phyloP scores from a whole-genome alignment of 2,797 vertebrate genomes.

The Hippopotamyrus pictus region DNA sequence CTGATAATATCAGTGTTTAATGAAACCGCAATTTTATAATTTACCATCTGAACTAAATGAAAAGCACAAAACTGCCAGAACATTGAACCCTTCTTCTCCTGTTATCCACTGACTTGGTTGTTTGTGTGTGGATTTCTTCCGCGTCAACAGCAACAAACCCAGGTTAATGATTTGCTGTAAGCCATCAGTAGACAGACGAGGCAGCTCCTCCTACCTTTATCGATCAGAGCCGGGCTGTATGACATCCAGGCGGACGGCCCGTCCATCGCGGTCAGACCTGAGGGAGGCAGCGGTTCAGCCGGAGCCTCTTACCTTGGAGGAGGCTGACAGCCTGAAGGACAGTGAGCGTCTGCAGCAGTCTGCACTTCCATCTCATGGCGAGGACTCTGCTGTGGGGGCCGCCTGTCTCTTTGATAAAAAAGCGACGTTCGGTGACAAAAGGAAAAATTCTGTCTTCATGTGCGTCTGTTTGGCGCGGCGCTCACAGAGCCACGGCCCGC shows the following conservation, averaged over 20 bases:
- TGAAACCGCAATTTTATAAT: background rate
- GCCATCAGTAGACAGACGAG: background rate
- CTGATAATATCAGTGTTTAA: background rate
- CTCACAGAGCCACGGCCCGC: conserved; percentile 16
- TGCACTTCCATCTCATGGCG: conserved; percentile 30
- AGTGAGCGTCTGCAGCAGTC: conserved; percentile 14
- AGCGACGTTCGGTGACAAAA: background rate
- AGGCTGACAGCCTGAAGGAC: conserved; percentile 28
- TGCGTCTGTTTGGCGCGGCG: background rate
- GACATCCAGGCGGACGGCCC: background rate
- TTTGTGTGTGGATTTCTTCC: background rate
- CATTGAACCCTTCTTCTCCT: background rate
- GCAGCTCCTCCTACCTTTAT: background rate
- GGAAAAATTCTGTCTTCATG: background rate
- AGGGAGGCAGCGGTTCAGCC: background rate
- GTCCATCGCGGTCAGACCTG: background rate
- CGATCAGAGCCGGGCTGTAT: too few relatives aligned
- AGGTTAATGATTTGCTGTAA: background rate
- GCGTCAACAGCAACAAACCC: background rate
- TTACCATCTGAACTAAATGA: background rate
- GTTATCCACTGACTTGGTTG: background rate
- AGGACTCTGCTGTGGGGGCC: background rate
- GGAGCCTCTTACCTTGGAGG: conserved; percentile 37
- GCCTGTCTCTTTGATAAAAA: conserved; percentile 5
- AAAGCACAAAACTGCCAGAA: background rate